These are phyloP conservation scores for Tetragonisca angustula DNA, from an alignment of 2,888 invertebrate species.

Conservation along the genomic window DNA sequence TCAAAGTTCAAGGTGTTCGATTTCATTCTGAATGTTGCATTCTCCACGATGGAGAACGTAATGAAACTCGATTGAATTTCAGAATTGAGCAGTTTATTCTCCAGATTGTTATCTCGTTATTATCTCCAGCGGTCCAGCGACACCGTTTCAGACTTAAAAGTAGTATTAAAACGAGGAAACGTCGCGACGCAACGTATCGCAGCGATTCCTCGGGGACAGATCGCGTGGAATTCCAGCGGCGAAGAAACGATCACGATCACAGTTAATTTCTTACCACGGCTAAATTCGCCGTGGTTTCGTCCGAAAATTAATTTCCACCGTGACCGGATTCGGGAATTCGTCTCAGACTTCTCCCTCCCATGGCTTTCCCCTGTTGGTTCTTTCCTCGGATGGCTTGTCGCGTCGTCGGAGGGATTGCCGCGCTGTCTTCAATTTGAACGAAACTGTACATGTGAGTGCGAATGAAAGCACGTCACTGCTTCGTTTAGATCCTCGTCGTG, in stretches of 20 bases:
- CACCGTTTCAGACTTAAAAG: too few species aligned
- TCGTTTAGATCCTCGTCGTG: background rate
- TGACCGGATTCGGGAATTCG: conserved; percentile 62
- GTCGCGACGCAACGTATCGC: background rate
- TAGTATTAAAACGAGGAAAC: too few species aligned
- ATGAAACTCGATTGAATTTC: too few species aligned
- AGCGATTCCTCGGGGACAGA: background rate
- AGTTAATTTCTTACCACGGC: conserved; percentile 38
- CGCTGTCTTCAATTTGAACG: conserved; percentile 51
- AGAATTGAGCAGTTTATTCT: too few species aligned
- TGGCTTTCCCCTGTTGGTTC: conserved; percentile 36
- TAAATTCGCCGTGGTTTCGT: conserved; percentile 36
- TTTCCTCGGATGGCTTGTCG: conserved; percentile 28
- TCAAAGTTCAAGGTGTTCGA: too few species aligned
- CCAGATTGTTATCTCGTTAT: too few species aligned
- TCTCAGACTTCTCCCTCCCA: conserved; percentile 3
- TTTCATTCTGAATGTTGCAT: too few species aligned
- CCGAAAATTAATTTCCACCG: conserved; percentile 65
- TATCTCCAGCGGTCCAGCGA: too few species aligned
- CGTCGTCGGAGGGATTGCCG: conserved; percentile 43
- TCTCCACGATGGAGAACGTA: too few species aligned
- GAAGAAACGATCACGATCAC: conserved; percentile 31
- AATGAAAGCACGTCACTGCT: conserved; percentile 13
- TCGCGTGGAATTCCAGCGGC: background rate
- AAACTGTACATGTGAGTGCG: background rate